Percentiles rank a stretch among this genome's conserved stretches.
These are phyloP conservation scores for Epirrhoe tristata DNA, from an alignment of 2,888 invertebrate species.

Conservation along the genomic window DNA sequence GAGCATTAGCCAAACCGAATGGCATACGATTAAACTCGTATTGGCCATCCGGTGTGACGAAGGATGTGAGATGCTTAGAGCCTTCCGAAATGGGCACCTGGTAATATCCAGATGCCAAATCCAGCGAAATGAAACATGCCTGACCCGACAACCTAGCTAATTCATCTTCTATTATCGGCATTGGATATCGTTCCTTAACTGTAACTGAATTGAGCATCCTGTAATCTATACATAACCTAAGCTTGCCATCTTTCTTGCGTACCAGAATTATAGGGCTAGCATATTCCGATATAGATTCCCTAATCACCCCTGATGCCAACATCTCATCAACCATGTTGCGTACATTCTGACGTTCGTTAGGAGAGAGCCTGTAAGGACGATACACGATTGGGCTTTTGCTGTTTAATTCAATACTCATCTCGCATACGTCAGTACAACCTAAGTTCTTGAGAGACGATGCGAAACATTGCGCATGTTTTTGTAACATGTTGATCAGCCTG, in stretches of 20 bases:
- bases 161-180: conserved; percentile 6
- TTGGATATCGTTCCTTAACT: background rate
- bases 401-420: conserved; percentile 1
- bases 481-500: background rate
- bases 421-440: conserved; percentile 2
- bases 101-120: conserved; percentile 6
- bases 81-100: background rate
- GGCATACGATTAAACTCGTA: no score
- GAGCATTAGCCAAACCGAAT: no score
- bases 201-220: background rate
- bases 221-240: background rate
- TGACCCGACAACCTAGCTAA: background rate
- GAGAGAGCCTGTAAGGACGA: background rate
- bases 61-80: background rate
- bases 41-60: no score
- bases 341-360: background rate
- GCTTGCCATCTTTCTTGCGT: background rate
- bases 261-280: conserved; percentile 5
- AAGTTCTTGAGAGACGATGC: background rate
- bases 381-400: background rate
- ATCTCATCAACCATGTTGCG: conserved; percentile 2
- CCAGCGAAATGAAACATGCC: background rate
- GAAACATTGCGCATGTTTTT: background rate
- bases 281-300: background rate
- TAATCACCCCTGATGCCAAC: background rate